Percentiles rank a stretch among this genome's conserved stretches.
Conservation (phyloP, 2,797 vertebrate genomes). For the Sorex maritimensis region DNA sequence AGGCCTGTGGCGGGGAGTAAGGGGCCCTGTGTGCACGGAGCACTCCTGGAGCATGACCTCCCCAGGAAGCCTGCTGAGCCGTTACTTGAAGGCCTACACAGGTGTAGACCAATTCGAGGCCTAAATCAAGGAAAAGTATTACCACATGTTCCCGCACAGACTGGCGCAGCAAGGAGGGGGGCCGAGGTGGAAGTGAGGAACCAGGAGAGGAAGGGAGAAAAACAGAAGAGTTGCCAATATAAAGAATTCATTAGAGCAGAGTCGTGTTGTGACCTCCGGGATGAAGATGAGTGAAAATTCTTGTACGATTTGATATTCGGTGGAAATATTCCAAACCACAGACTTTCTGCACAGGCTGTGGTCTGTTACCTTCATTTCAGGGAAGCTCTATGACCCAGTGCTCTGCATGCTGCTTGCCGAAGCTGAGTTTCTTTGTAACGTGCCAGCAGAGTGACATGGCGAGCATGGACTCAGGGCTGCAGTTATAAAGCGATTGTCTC, state of each 20-base stretch:
- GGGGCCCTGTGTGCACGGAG: no score
- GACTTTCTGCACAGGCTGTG: constrained; percentile 63
- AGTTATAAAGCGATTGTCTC: neutral
- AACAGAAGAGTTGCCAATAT: constrained; percentile 89
- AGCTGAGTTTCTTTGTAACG: constrained; percentile 16
- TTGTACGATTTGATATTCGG: constrained; percentile 87
- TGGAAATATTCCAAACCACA: constrained; percentile 88
- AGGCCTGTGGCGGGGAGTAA: neutral
- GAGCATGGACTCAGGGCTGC: constrained; percentile 16
- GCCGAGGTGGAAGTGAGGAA: constrained; percentile 26
- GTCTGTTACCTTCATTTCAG: constrained; percentile 70
- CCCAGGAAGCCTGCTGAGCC: neutral
- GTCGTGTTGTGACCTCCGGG: constrained; percentile 88
- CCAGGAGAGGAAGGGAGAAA: constrained; percentile 82
- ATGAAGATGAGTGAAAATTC: constrained; percentile 89
- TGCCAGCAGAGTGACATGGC: neutral
- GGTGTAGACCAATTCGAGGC: constrained; percentile 84
- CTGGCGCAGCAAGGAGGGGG: constrained; percentile 5
- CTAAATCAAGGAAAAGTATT: constrained; percentile 82
- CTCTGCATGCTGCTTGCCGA: constrained; percentile 24
- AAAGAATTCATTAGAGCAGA: constrained; percentile 91
- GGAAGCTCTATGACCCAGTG: constrained; percentile 51
- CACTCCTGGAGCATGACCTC: neutral
- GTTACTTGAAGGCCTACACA: constrained; percentile 67
- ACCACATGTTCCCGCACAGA: constrained; percentile 87